phyloP scores from a whole-genome alignment of 1,140 invertebrate species.

The Brachionus manjavacas region DNA sequence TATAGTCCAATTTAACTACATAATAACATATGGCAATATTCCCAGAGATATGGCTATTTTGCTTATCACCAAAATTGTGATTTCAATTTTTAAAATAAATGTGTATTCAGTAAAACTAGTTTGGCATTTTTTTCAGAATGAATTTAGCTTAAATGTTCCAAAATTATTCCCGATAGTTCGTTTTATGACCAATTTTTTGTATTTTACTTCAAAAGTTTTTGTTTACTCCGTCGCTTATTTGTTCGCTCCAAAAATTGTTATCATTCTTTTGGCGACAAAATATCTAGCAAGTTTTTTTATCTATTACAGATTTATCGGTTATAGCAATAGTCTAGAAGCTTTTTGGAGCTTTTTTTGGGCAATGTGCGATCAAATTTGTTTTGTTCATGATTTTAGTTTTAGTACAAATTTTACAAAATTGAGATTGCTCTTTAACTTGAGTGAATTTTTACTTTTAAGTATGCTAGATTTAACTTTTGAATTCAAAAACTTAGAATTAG shows the following conservation, averaged over 20 bases:
- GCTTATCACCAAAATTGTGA: background rate
- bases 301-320: background rate
- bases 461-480: background rate
- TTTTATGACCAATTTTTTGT: slow-evolving; percentile 26
- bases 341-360: slow-evolving; percentile 5
- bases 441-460: background rate
- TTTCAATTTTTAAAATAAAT: background rate
- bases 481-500: background rate
- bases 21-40: background rate
- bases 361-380: background rate
- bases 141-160: background rate
- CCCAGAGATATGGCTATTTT: background rate
- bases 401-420: background rate
- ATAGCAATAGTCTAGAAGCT: background rate
- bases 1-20: background rate
- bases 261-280: background rate
- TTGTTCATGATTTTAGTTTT: background rate
- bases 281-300: background rate
- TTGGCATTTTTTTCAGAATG: background rate
- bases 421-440: background rate
- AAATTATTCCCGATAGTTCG: background rate
- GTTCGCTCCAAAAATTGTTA: background rate
- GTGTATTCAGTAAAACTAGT: background rate
- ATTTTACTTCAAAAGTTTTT: background rate
- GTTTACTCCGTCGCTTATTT: background rate